Evolutionary conservation across 2,888 invertebrate genomes (phyloP).

Genomic region (Hecatera dysodea): DNA sequence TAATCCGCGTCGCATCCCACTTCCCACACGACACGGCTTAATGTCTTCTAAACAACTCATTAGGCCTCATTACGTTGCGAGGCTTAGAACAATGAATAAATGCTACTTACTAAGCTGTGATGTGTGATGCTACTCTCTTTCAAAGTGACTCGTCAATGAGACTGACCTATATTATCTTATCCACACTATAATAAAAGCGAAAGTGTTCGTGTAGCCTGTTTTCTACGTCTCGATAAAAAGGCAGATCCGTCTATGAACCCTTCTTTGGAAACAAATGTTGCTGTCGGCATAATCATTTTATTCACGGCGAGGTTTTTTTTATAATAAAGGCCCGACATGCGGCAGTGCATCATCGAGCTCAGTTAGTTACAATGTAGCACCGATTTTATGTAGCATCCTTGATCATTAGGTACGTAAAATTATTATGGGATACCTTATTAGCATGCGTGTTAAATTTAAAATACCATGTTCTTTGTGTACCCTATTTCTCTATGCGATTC

Average conservation of each 20-base stretch:
- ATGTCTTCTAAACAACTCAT: slow-evolving; percentile 61
- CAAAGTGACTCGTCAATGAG: slow-evolving; percentile 38
- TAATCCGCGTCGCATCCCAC: slow-evolving; percentile 57
- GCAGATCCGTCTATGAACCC: neutral
- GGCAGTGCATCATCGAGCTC: too few species aligned
- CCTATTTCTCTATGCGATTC: too few species aligned
- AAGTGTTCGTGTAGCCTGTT: slow-evolving; percentile 4
- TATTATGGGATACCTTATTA: too few species aligned
- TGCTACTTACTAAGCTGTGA: slow-evolving; percentile 31
- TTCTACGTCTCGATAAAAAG: neutral
- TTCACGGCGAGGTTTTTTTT: too few species aligned
- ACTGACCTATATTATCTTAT: slow-evolving; percentile 20
- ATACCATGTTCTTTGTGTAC: too few species aligned
- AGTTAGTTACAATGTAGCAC: too few species aligned
- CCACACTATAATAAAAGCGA: slow-evolving; percentile 10
- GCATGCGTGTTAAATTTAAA: too few species aligned
- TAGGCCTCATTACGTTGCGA: slow-evolving; percentile 58
- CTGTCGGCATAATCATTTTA: too few species aligned
- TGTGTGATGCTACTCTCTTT: slow-evolving; percentile 44
- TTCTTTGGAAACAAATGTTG: neutral
- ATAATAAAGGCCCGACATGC: too few species aligned
- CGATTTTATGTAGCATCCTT: too few species aligned
- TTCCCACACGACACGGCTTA: slow-evolving; percentile 57
- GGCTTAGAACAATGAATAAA: slow-evolving; percentile 54
- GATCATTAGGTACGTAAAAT: too few species aligned